phyloP scores from a whole-genome alignment of 2,888 invertebrate genomes.

The Eilema caniola region DNA sequence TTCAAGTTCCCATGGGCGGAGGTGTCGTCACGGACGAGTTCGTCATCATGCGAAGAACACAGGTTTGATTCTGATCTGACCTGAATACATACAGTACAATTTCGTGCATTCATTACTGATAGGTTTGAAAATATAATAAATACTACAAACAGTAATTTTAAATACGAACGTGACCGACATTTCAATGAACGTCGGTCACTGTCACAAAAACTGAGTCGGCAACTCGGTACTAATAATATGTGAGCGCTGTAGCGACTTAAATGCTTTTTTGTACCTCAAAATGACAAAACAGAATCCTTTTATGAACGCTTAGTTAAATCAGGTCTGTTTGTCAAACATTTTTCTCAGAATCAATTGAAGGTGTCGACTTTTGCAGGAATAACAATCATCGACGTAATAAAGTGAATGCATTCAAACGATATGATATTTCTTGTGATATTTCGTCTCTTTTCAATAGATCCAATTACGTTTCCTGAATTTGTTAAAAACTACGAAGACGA shows the following conservation, averaged over 20 bases:
- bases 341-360: not conserved
- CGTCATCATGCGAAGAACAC: conserved; percentile 56
- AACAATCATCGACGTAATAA: not conserved
- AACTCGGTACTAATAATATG: not conserved
- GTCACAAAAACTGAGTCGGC: not conserved
- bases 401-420: not conserved
- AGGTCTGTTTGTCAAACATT: not conserved
- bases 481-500: not conserved
- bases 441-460: not conserved
- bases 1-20: conserved; percentile 67
- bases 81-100: not conserved
- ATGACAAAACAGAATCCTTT: not conserved
- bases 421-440: not conserved
- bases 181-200: not conserved
- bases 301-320: not conserved
- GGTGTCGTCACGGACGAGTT: conserved; percentile 48
- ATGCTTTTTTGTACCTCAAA: not conserved
- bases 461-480: too few species aligned
- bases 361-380: not conserved
- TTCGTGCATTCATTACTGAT: not conserved
- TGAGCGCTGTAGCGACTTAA: not conserved
- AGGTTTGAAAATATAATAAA: not conserved
- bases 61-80: conserved; percentile 50
- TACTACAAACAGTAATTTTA: too few species aligned
- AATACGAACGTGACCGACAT: too few species aligned